Conservation (phyloP, 2,888 invertebrate genomes). For the Norana najaformis region DNA sequence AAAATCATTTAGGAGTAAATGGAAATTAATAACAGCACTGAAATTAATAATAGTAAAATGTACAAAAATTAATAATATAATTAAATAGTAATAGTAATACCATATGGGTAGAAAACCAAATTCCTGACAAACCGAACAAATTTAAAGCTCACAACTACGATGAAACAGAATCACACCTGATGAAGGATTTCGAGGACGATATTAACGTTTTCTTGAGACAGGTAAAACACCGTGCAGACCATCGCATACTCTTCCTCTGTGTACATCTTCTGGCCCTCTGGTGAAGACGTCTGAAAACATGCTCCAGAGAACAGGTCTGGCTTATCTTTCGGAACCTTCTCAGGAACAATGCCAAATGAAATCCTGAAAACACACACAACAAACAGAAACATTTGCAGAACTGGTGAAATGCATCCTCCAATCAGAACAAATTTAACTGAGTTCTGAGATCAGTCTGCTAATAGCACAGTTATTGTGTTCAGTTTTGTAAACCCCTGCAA, state of each 20-base stretch:
- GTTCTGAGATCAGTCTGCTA: not conserved
- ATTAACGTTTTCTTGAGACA: conserved; percentile 86
- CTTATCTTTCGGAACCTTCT: conserved; percentile 4
- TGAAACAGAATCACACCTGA: conserved; percentile 65
- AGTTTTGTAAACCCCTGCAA: not conserved
- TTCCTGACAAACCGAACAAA: not conserved
- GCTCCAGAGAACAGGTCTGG: not conserved
- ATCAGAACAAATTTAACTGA: not conserved
- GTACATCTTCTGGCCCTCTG: conserved; percentile 46
- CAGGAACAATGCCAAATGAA: not conserved
- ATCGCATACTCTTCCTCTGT: conserved; percentile 64
- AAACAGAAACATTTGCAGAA: too few relatives aligned
- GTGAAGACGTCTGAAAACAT: not conserved
- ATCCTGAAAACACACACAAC: not conserved
- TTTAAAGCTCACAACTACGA: not conserved
- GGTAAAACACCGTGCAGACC: conserved; percentile 84
- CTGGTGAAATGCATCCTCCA: not conserved
- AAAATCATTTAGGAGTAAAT: too few relatives aligned
- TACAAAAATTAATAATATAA: not conserved
- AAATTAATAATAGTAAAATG: too few relatives aligned
- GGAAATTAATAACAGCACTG: too few relatives aligned
- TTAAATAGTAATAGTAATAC: not conserved
- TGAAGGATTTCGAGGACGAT: conserved; percentile 91
- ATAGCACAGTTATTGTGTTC: not conserved
- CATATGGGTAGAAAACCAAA: not conserved